Evolutionary conservation across 2,113 vertebrate species (phyloP).

Genomic region (Rhegmatorhina hoffmannsi): DNA sequence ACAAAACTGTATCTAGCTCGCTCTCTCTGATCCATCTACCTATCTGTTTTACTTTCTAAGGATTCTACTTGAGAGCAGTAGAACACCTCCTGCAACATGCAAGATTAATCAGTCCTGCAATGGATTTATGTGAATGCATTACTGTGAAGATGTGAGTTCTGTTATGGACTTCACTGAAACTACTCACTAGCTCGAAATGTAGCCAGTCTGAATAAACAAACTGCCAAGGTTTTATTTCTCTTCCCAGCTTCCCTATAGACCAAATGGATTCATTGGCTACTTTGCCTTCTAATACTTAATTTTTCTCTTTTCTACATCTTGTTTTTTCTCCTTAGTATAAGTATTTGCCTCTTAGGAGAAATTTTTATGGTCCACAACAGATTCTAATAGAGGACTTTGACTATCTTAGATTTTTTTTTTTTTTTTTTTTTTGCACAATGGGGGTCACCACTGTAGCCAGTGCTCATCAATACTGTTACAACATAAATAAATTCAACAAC

Average conservation of each 20-base stretch:
- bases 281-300: background rate
- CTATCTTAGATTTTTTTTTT: background rate
- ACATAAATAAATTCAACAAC: background rate
- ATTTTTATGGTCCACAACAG: background rate
- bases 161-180: background rate
- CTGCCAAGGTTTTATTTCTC: background rate
- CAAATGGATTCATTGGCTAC: background rate
- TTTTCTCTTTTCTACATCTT: background rate
- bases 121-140: background rate
- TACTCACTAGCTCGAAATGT: background rate
- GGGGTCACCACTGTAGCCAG: background rate
- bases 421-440: background rate
- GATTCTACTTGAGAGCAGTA: background rate
- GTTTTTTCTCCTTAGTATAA: background rate
- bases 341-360: background rate
- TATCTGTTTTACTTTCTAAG: background rate
- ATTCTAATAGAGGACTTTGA: background rate
- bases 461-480: background rate
- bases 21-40: background rate
- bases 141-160: background rate
- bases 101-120: background rate
- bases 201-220: background rate
- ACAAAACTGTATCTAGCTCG: background rate
- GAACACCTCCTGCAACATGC: background rate
- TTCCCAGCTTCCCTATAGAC: background rate